Conservation (phyloP, 2,113 vertebrate genomes). For the Otis tarda region DNA sequence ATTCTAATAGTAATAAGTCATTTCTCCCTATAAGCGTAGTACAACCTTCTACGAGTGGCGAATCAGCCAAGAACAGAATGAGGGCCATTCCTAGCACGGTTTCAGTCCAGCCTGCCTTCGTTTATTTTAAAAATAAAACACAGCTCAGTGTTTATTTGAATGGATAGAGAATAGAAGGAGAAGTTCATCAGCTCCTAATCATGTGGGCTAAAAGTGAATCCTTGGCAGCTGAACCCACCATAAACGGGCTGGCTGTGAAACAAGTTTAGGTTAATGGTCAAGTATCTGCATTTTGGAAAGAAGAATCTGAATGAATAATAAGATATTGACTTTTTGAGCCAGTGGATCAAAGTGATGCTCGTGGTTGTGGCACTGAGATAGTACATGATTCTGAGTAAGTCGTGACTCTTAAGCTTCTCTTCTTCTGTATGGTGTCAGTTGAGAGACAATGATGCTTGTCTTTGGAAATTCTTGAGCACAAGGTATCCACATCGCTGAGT, state of each 20-base stretch:
- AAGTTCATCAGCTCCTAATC: constrained; percentile 26
- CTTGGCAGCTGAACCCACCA: not conserved
- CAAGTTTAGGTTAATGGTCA: not conserved
- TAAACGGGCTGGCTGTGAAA: not conserved
- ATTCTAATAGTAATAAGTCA: constrained; percentile 61
- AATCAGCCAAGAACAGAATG: constrained; percentile 55
- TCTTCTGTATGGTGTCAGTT: not conserved
- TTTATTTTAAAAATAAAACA: constrained; percentile 57
- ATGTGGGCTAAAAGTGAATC: not conserved
- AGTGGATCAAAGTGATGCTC: not conserved
- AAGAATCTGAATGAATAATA: not conserved
- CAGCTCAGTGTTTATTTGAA: constrained; percentile 33
- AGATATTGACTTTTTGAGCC: not conserved
- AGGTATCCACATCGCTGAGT: not conserved
- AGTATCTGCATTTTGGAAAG: not conserved
- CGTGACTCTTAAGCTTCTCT: not conserved
- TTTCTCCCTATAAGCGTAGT: constrained; percentile 36
- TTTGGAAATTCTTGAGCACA: not conserved
- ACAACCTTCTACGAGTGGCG: constrained; percentile 21
- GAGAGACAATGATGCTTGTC: not conserved
- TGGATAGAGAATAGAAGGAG: constrained; percentile 13
- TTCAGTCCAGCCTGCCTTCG: constrained; percentile 29
- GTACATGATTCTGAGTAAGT: not conserved
- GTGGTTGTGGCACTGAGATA: not conserved
- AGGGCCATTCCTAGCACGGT: constrained; percentile 7